Evolutionary conservation across 2,113 vertebrate species (phyloP).

Genomic region (Corythornis madagascariensis): DNA sequence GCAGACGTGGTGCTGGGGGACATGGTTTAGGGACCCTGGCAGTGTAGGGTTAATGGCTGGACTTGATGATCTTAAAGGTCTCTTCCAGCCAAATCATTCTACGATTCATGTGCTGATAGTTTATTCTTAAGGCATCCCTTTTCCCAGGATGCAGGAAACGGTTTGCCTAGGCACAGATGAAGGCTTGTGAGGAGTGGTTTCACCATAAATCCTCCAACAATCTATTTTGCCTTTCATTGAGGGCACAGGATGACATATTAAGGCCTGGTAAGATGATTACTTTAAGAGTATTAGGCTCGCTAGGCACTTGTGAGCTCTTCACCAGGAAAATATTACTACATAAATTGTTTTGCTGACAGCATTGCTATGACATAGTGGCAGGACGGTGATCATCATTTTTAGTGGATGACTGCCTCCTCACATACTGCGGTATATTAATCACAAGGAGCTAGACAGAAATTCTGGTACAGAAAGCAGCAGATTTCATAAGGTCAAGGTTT

Average conservation of each 20-base stretch:
- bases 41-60: no score
- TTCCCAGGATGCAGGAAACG: neutral
- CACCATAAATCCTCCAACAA: neutral
- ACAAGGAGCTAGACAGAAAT: neutral
- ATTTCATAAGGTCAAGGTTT: neutral
- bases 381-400: neutral
- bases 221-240: slow-evolving; percentile 2
- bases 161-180: neutral
- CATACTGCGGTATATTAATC: neutral
- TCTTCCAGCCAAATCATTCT: no score
- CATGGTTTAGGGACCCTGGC: no score
- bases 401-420: neutral
- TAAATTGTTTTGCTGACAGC: neutral
- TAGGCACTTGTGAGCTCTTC: neutral
- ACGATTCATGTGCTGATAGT: neutral
- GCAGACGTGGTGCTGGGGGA: no score
- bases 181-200: neutral
- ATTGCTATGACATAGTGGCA: neutral
- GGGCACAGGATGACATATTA: neutral
- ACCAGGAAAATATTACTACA: neutral
- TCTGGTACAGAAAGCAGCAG: neutral
- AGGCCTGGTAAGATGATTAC: slow-evolving; percentile 17
- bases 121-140: neutral
- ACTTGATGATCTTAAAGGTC: no score
- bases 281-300: neutral